phyloP scores from a whole-genome alignment of 1,140 invertebrate genomes.

The Protaetia brevitarsis region DNA sequence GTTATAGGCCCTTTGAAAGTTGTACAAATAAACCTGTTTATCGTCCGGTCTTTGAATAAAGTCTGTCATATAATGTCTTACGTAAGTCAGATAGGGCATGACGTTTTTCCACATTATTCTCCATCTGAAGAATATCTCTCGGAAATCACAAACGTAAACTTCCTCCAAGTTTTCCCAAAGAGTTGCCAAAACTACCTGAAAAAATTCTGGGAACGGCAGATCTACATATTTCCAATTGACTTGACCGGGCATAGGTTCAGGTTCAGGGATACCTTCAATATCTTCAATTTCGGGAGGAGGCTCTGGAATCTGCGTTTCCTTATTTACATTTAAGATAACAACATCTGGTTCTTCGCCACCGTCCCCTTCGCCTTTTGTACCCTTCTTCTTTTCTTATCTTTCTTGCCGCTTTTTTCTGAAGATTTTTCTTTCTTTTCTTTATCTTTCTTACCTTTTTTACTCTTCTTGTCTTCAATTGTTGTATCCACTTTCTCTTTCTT shows the following conservation, averaged over 20 bases:
- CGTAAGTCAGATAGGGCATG: constrained; percentile 52
- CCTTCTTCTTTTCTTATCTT: constrained; percentile 28
- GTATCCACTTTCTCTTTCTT: no score
- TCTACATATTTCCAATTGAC: constrained; percentile 54
- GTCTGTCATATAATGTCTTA: constrained; percentile 52
- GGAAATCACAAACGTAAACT: constrained; percentile 53
- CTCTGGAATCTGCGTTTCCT: constrained; percentile 38
- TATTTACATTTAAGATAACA: constrained; percentile 35
- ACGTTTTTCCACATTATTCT: constrained; percentile 52
- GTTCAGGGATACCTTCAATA: constrained; percentile 5
- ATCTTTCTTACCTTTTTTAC: constrained; percentile 26
- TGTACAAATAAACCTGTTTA: constrained; percentile 53
- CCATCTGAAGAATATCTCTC: constrained; percentile 54
- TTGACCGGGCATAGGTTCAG: constrained; percentile 49
- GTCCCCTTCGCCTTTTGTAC: no score
- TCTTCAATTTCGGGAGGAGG: constrained; percentile 29
- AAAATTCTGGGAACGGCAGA: constrained; percentile 46
- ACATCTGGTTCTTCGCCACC: neutral
- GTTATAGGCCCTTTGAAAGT: constrained; percentile 58
- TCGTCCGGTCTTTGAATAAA: constrained; percentile 53
- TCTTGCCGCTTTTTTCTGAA: constrained; percentile 24
- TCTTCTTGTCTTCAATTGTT: constrained; percentile 22
- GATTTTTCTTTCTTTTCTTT: constrained; percentile 30
- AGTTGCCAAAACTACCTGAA: constrained; percentile 50
- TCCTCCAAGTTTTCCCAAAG: constrained; percentile 58